Evolutionary conservation across 2,888 invertebrate species (phyloP).

Genomic region (Hypomecis punctinalis): DNA sequence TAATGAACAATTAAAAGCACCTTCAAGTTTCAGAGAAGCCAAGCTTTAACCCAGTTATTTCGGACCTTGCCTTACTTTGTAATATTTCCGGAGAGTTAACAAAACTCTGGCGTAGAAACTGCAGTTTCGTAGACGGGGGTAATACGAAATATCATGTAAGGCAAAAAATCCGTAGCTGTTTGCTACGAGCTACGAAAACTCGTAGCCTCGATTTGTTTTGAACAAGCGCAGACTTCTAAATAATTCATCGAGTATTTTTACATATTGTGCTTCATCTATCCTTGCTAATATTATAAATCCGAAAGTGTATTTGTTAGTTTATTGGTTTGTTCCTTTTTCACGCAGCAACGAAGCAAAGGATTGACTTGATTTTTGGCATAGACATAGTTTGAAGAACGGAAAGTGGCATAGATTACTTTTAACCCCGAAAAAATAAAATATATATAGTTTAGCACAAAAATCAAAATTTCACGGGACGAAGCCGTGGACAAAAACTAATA

Average conservation of each 20-base stretch:
- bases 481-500: too few relatives aligned
- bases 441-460: too few relatives aligned
- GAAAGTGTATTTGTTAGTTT: too few relatives aligned
- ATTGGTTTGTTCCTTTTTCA: too few relatives aligned
- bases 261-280: too few relatives aligned
- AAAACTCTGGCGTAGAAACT: constrained; percentile 22
- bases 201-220: constrained; percentile 51
- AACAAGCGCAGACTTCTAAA: constrained; percentile 52
- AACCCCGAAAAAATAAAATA: too few relatives aligned
- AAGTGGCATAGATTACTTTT: too few relatives aligned
- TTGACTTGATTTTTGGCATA: too few relatives aligned
- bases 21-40: constrained; percentile 12
- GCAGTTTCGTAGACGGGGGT: constrained; percentile 1
- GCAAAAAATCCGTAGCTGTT: constrained; percentile 37
- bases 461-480: too few relatives aligned
- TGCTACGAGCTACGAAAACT: constrained; percentile 35
- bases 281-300: too few relatives aligned
- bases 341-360: too few relatives aligned
- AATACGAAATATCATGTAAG: constrained; percentile 8
- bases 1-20: constrained; percentile 16
- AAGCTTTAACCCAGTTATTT: constrained; percentile 27
- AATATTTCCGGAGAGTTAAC: constrained; percentile 34
- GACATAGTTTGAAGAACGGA: too few relatives aligned
- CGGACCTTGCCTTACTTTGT: constrained; percentile 24
- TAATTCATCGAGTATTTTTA: background rate